A percentile compares a stretch with the other conserved stretches of the same genome.
Evolutionary conservation across 2,888 invertebrate species (phyloP).

Genomic region (Scelioninae gen. 1): DNA sequence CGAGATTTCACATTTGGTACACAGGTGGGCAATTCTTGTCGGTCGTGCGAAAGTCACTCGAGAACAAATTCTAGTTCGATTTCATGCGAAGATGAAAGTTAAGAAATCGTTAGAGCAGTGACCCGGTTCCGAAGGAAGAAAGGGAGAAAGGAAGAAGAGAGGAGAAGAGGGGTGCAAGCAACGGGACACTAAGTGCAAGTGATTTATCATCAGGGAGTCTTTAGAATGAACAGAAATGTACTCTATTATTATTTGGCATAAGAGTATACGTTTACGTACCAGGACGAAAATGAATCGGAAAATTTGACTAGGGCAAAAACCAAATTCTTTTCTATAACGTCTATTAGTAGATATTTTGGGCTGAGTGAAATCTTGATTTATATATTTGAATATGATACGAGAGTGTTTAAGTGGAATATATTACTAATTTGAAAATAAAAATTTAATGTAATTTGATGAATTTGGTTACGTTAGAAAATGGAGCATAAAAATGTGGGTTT

Average conservation of each 20-base stretch:
- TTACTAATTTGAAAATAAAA: no score
- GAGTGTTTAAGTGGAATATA: no score
- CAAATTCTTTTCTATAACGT: background rate
- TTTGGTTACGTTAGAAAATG: no score
- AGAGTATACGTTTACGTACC: background rate
- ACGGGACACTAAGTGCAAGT: constrained; percentile 24
- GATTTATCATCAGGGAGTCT: constrained; percentile 40
- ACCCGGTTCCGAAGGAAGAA: constrained; percentile 11
- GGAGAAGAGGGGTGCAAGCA: background rate
- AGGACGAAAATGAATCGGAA: background rate
- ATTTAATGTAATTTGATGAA: no score
- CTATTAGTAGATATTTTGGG: no score
- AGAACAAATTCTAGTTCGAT: constrained; percentile 60
- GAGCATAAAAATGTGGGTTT: no score
- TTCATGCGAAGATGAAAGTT: constrained; percentile 58
- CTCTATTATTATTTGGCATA: constrained; percentile 23
- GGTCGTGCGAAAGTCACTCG: constrained; percentile 82
- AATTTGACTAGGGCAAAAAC: constrained; percentile 13
- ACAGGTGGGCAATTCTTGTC: constrained; percentile 70
- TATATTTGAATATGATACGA: no score
- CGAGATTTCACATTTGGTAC: constrained; percentile 75
- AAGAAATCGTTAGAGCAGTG: constrained; percentile 69
- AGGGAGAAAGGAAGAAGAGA: background rate
- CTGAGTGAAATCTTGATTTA: no score
- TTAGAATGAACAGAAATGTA: constrained; percentile 20